Base-by-base conservation (phyloP, 2,113 vertebrate species). In the Delphinapterus leucas region DNA sequence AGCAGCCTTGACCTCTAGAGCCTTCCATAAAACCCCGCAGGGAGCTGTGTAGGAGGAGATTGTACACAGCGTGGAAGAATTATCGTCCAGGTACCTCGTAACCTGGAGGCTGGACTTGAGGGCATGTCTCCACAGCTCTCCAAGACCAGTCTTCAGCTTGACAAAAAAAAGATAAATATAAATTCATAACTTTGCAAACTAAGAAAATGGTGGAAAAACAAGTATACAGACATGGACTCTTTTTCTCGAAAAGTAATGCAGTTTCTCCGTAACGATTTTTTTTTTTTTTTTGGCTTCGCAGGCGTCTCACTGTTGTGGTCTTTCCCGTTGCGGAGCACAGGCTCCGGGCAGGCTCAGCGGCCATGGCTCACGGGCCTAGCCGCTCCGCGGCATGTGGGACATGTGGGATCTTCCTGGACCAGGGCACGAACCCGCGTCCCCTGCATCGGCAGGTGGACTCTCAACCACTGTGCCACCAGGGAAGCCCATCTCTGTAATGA, bases 101-200 rank as follows among this genome's bases (percentile, higher is more conserved):
- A 95, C 67, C 58, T 25, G 4, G 13, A 89, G 90, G 41, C 23
- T 36, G 7, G 80, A 89, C 92, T 94, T 60, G 53, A 90, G 82
- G 83, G 97, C 0, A 2, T 18, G 15, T 71, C 73, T 68, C 97
- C 85, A 87, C 3, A 63, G 88, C 61, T 25, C 90, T 97, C 84
- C 25, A 90, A 82, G 85, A 89, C 60, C 53, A 92, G 47, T 58
- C 47, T 83, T 96, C 68, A 38, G 81, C 53, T 88, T 90, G 90
- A 65, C 83, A 79, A 96, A 93, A 87, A 79, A 55, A 49, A 36
- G 88, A 79, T 47, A 55, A 49, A 36, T 86, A 65, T 68, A 96
- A 97, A 97, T 86, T 94, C 96, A 86, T 90, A 93, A 92, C 82
- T 88, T 90, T 95, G 77, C 81, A 90, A 96, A 97, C 80, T 68